These are phyloP conservation scores for Ametastegia equiseti DNA, from an alignment of 2,888 invertebrate genomes.

Conservation along the genomic window DNA sequence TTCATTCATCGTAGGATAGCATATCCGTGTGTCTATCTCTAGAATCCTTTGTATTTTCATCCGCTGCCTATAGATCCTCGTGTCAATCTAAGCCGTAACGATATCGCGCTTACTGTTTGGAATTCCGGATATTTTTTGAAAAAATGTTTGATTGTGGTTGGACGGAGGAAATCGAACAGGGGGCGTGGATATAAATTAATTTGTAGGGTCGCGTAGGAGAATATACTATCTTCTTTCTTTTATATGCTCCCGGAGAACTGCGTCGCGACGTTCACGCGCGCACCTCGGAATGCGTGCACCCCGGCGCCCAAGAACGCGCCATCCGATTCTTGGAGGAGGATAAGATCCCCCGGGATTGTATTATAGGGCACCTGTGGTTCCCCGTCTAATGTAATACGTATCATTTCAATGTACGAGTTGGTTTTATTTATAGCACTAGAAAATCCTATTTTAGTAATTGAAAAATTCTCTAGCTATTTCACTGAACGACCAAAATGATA, in stretches of 20 bases:
- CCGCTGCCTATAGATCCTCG: not conserved
- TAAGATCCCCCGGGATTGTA: conserved; percentile 23
- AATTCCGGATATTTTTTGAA: not conserved
- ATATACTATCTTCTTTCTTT: not conserved
- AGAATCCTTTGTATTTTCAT: not conserved
- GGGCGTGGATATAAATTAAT: conserved; percentile 19
- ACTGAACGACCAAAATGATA: too few relatives aligned
- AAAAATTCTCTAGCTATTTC: too few relatives aligned
- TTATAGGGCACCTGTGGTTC: too few relatives aligned
- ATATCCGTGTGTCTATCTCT: not conserved
- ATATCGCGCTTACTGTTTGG: not conserved
- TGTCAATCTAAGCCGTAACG: too few relatives aligned
- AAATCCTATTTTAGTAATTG: too few relatives aligned
- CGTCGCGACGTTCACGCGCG: conserved; percentile 41
- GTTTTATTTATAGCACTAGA: too few relatives aligned
- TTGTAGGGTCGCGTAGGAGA: not conserved
- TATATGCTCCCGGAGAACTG: conserved; percentile 29
- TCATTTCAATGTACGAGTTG: too few relatives aligned
- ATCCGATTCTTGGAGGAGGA: conserved; percentile 31
- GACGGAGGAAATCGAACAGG: not conserved
- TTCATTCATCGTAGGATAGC: not conserved
- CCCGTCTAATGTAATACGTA: too few relatives aligned
- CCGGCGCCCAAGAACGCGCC: conserved; percentile 15
- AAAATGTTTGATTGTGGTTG: not conserved
- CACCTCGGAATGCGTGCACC: conserved; percentile 33